Conservation (phyloP, 1,140 invertebrate species). For the Calephelis virginiensis region DNA sequence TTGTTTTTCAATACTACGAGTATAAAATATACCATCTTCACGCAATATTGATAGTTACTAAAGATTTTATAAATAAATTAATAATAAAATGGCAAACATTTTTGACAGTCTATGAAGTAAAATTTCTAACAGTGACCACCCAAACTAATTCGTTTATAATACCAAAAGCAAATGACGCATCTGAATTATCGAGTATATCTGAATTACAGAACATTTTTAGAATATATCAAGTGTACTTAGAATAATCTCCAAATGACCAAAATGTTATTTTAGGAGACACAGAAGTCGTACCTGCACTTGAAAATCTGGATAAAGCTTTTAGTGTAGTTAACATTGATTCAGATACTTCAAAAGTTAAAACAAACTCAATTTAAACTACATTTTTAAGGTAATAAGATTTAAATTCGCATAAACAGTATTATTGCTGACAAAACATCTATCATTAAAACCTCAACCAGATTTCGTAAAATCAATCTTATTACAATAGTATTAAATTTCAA, state of each 20-base stretch:
- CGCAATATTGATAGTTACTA: too few species aligned
- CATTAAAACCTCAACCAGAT: conserved; percentile 14
- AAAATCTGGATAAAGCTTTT: conserved; percentile 65
- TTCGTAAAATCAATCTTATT: conserved; percentile 17
- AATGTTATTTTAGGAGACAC: conserved; percentile 75
- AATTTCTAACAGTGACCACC: too few species aligned
- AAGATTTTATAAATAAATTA: too few species aligned
- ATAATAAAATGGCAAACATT: too few species aligned
- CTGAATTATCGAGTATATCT: conserved; percentile 1
- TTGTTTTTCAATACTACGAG: too few species aligned
- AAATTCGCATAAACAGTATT: conserved; percentile 18
- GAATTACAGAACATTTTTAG: conserved; percentile 22
- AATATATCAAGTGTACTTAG: conserved; percentile 24
- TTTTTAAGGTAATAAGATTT: neutral
- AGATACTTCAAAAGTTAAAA: conserved; percentile 46
- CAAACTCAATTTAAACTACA: conserved; percentile 34
- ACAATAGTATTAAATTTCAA: neutral
- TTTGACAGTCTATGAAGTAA: too few species aligned
- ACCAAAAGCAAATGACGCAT: neutral
- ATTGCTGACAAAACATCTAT: conserved; percentile 39
- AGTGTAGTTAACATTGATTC: conserved; percentile 60
- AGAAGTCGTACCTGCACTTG: conserved; percentile 72
- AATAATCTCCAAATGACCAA: conserved; percentile 66
- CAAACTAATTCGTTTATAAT: neutral
- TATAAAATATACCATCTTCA: too few species aligned